Percentiles rank a stretch among this genome's conserved stretches.
These are phyloP conservation scores for Orchestia grillus DNA, from an alignment of 1,140 invertebrate species.

Conservation along the genomic window DNA sequence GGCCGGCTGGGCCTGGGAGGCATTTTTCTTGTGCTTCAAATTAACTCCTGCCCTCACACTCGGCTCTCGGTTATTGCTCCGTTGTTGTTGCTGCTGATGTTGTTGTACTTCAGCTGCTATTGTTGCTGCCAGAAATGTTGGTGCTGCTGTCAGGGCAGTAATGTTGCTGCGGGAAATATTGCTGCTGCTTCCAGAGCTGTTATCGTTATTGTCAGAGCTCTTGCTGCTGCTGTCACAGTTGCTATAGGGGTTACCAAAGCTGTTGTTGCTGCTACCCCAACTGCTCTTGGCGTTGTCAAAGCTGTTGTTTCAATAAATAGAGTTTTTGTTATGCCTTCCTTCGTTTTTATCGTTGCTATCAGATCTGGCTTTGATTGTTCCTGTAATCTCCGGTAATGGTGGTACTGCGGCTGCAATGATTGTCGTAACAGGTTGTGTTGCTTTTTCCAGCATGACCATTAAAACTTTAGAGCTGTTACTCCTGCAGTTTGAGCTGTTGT, in stretches of 20 bases:
- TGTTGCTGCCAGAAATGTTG: neutral
- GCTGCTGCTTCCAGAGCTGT: neutral
- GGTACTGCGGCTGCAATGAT: too few species aligned
- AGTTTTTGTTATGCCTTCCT: neutral
- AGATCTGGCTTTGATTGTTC: too few species aligned
- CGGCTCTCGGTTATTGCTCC: neutral
- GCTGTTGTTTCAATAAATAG: neutral
- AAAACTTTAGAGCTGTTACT: too few species aligned
- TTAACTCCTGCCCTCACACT: constrained; percentile 40
- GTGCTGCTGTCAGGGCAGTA: neutral
- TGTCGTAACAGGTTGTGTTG: too few species aligned
- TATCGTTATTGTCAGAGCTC: neutral
- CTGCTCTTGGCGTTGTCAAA: neutral
- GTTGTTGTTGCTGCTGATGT: neutral
- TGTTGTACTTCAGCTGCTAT: too few species aligned
- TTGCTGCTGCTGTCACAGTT: neutral
- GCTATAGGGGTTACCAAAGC: neutral
- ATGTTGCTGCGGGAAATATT: neutral
- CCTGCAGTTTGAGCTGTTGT: neutral
- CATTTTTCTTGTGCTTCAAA: constrained; percentile 44
- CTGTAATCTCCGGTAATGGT: too few species aligned
- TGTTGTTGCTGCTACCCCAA: neutral
- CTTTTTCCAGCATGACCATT: too few species aligned
- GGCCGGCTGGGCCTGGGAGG: neutral
- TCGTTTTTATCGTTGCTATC: neutral